Base-by-base conservation (phyloP, 2,113 vertebrate genomes). In the Malurus melanocephalus region DNA sequence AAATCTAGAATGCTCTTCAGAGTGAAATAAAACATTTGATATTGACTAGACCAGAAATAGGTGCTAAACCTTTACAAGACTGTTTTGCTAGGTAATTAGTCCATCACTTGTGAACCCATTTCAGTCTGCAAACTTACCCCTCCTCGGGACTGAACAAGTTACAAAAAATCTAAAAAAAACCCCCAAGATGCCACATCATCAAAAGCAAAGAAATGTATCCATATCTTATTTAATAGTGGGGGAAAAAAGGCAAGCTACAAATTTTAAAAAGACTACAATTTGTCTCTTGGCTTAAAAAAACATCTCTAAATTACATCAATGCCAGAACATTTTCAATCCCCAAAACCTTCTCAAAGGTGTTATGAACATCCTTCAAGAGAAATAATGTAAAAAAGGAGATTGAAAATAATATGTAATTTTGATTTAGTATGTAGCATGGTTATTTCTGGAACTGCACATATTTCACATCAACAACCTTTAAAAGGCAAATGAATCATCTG, bases 111-210 rank as follows among this genome's bases (percentile, higher is more conserved):
- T 35, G 21, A 40, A 78, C 17, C 24, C 28, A 33, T 33, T 75
- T 75, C 61, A 59, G 30, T 26, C 21, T 85, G 61, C 26, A 81
- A 87, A 78, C 13, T 45, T 24, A 61, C 1, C 10, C 27, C 27
- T 80, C 14, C 3, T 9, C 11, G n/a, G 38, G 8, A 69, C 30
- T 43, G 9, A 78, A 42, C 2, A 51, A 81, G 14, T 52, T 35
- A 26, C 42, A 74, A 74, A 80, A 22, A 42, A 7, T 0, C 0
- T 0, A 5, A 4, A 27, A 40, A 18, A 18, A 53, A 7, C 3
- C 5, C 11, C 7, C 23, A 72, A 87, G 78, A 52, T 5, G 13
- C 5, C 23, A 33, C 8, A 59, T 5, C 16, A 71, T 42, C 32
- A 48, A 92, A 88, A 77, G 21, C 33, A 78, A 18, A 57, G 56